Evolutionary conservation across 2,797 vertebrate species (phyloP).

Genomic region (Smutsia temminckii): DNA sequence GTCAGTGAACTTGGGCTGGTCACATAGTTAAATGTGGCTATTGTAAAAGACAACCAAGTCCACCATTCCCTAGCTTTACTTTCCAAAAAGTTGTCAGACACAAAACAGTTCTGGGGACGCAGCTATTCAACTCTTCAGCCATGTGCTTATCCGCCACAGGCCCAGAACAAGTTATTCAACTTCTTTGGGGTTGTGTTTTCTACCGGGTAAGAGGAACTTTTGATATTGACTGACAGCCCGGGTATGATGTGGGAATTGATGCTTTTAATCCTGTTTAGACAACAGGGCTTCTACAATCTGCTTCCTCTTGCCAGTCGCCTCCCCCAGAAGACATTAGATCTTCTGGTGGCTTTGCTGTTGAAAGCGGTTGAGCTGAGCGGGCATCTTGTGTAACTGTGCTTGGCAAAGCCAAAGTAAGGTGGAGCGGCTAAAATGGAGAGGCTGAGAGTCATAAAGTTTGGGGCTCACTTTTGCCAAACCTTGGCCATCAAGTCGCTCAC

Average conservation of each 20-base stretch:
- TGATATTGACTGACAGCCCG: neutral
- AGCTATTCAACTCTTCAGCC: neutral
- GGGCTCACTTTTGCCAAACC: neutral
- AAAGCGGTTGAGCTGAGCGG: neutral
- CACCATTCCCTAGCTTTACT: neutral
- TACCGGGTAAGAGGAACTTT: neutral
- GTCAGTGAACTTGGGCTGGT: neutral
- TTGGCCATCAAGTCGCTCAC: neutral
- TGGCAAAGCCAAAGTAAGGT: neutral
- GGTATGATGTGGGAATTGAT: neutral
- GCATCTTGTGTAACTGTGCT: rapidly evolving
- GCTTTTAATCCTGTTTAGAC: conserved; percentile 62
- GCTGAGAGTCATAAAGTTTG: too few species aligned
- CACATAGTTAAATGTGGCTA: neutral
- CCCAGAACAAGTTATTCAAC: conserved; percentile 24
- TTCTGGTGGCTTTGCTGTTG: neutral
- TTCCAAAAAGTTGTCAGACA: neutral
- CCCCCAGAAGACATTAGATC: neutral
- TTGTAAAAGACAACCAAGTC: neutral
- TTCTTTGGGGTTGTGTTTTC: conserved; percentile 33
- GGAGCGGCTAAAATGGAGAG: neutral
- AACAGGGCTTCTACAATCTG: neutral
- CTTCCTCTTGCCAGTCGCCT: neutral
- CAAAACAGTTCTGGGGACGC: neutral
- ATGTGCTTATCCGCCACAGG: neutral